phyloP scores from a whole-genome alignment of 2,797 vertebrate species.

The Notolepis coatsorum region DNA sequence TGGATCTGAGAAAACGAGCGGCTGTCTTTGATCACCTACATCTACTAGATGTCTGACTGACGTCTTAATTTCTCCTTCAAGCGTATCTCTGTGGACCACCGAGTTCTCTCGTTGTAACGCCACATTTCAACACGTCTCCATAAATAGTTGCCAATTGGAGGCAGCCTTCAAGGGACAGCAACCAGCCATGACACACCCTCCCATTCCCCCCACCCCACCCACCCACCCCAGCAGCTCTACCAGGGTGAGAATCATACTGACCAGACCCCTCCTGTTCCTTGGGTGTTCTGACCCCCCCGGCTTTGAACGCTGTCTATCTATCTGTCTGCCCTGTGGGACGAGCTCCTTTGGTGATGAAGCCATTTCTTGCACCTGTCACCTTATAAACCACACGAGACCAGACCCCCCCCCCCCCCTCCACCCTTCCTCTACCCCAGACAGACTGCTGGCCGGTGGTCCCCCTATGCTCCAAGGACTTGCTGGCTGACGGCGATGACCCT shows the following conservation, averaged over 20 bases:
- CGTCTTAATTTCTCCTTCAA: too few relatives aligned
- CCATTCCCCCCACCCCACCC: too few relatives aligned
- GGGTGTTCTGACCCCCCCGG: background rate
- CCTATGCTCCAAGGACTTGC: background rate
- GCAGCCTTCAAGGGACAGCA: too few relatives aligned
- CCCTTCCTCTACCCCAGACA: background rate
- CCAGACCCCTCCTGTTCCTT: background rate
- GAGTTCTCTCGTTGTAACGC: too few relatives aligned
- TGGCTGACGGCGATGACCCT: slow-evolving; percentile 25
- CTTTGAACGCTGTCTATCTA: background rate
- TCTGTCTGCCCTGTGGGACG: background rate
- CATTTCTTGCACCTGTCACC: background rate
- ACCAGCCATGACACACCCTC: too few relatives aligned
- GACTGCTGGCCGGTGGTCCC: background rate
- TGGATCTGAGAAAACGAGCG: too few relatives aligned
- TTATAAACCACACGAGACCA: slow-evolving; percentile 7
- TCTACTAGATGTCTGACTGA: too few relatives aligned
- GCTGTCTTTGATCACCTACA: too few relatives aligned
- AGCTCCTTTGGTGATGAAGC: background rate
- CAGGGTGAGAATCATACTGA: background rate
- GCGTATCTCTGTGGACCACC: too few relatives aligned
- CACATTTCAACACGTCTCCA: too few relatives aligned
- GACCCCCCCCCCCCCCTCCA: background rate
- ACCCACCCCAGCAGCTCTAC: background rate
- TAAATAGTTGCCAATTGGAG: too few relatives aligned